Evolutionary conservation across 2,888 invertebrate species (phyloP).

Genomic region (Drosophila gaucha): DNA sequence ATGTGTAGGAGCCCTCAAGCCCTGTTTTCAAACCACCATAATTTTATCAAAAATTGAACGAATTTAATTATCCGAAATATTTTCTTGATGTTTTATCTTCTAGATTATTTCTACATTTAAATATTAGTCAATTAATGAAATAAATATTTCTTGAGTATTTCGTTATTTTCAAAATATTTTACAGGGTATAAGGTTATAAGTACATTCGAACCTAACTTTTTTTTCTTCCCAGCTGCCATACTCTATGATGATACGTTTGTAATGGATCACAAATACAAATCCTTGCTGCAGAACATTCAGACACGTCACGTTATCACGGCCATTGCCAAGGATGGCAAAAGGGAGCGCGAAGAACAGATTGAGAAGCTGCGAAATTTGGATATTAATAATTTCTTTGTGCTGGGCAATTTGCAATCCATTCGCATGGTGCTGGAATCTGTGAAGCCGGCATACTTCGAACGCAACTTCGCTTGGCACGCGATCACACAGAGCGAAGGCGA

Average conservation of each 20-base stretch:
- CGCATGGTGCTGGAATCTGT: constrained; percentile 89
- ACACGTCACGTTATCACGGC: constrained; percentile 94
- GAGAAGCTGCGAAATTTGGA: constrained; percentile 91
- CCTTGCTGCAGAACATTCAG: constrained; percentile 94
- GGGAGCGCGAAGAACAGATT: constrained; percentile 88
- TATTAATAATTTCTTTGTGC: constrained; percentile 94
- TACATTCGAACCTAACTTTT: neutral
- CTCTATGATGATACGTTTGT: constrained; percentile 95
- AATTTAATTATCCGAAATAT: too few species aligned
- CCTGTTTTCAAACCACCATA: too few species aligned
- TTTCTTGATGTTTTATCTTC: too few species aligned
- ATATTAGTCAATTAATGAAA: too few species aligned
- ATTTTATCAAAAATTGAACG: too few species aligned
- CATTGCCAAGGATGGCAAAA: constrained; percentile 86
- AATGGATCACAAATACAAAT: constrained; percentile 97
- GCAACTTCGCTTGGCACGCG: constrained; percentile 95
- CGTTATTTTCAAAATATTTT: too few species aligned
- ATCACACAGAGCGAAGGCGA: constrained; percentile 91
- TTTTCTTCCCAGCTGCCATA: constrained; percentile 87
- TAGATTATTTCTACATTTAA: too few species aligned
- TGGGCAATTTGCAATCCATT: constrained; percentile 90
- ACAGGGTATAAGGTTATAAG: neutral
- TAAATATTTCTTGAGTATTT: too few species aligned
- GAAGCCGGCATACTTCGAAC: constrained; percentile 90
- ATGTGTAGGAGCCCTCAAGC: too few species aligned